A percentile compares a stretch with the other conserved stretches of the same genome.
phyloP scores from a whole-genome alignment of 2,113 vertebrate species.

The Oncorhynchus masou region DNA sequence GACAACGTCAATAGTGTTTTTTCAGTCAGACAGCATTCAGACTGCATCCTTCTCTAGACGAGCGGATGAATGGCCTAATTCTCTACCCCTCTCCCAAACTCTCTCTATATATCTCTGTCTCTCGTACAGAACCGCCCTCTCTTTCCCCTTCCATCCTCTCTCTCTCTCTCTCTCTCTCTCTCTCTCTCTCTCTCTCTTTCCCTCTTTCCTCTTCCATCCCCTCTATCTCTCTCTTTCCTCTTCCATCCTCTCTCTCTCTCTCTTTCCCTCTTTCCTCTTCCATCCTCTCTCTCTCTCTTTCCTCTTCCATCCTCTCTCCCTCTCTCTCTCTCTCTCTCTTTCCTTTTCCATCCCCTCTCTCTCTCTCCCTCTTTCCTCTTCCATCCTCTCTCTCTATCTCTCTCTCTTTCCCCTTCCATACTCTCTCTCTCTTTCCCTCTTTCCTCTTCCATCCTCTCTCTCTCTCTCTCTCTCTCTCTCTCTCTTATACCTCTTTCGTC shows the following conservation, averaged over 20 bases:
- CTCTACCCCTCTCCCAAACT: slow-evolving; percentile 44
- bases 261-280: no score
- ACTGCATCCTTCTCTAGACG: slow-evolving; percentile 67
- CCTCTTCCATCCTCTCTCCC: slow-evolving; percentile 47
- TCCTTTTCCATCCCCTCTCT: not conserved
- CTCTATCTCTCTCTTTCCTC: no score
- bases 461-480: no score
- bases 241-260: no score
- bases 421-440: not conserved
- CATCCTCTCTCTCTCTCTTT: no score
- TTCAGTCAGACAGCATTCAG: slow-evolving; percentile 70
- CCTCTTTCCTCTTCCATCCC: no score
- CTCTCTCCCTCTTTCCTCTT: no score
- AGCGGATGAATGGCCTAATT: slow-evolving; percentile 71
- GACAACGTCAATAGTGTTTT: slow-evolving; percentile 60
- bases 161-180: not conserved
- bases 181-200: no score
- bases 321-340: slow-evolving; percentile 21
- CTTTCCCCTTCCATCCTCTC: not conserved
- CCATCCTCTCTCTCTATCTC: not conserved
- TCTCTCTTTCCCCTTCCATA: not conserved
- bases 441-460: not conserved
- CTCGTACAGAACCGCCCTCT: not conserved
- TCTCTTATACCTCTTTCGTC: not conserved
- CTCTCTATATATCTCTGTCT: slow-evolving; percentile 19